Evolutionary conservation across 2,113 vertebrate genomes (phyloP).

Genomic region (Erpornis zantholeuca): DNA sequence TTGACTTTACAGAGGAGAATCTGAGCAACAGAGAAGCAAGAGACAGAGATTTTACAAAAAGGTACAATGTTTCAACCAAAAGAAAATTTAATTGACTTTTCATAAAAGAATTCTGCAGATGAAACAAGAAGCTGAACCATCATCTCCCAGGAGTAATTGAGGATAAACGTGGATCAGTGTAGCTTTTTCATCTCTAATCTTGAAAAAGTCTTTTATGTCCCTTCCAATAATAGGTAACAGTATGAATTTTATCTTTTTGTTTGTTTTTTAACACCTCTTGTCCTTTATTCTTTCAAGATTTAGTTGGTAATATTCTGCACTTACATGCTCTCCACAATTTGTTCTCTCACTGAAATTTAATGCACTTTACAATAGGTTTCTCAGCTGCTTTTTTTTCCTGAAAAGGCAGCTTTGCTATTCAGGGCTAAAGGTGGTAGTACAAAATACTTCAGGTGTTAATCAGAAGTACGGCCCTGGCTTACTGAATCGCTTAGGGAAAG

Average conservation of each 20-base stretch:
- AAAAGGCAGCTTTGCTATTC: background rate
- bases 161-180: background rate
- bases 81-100: background rate
- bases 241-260: background rate
- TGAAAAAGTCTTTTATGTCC: background rate
- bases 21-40: background rate
- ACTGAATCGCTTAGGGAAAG: background rate
- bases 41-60: background rate
- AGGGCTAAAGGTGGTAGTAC: background rate
- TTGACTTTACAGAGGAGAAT: background rate
- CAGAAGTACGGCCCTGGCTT: background rate
- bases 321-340: rapidly evolving
- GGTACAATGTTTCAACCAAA: background rate
- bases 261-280: background rate
- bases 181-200: background rate
- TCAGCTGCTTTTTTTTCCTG: background rate
- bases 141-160: background rate
- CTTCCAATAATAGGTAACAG: background rate
- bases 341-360: background rate
- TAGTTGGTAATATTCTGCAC: background rate
- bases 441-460: background rate
- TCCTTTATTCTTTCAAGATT: background rate
- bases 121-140: background rate
- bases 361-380: background rate
- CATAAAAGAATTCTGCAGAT: background rate